Conservation (phyloP, 2,888 invertebrate genomes). For the Meandrusa payeni region DNA sequence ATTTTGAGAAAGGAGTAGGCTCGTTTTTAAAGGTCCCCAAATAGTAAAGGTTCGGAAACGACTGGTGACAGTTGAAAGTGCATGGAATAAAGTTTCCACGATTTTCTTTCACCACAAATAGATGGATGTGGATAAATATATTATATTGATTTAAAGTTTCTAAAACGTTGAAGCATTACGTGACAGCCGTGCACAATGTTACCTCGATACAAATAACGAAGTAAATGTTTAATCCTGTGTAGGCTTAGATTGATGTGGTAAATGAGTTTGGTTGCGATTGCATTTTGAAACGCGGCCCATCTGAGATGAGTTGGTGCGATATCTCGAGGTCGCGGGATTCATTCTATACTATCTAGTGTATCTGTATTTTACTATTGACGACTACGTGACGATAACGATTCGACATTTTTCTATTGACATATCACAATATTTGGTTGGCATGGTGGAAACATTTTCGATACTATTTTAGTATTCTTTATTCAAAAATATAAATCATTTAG, state of each 20-base stretch:
- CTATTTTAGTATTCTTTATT: no score
- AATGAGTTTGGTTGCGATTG: conserved; percentile 38
- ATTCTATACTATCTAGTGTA: conserved; percentile 26
- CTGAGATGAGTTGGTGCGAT: conserved; percentile 32
- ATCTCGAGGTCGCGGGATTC: conserved; percentile 34
- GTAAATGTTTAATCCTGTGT: conserved; percentile 38
- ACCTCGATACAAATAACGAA: conserved; percentile 10
- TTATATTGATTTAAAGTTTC: background rate
- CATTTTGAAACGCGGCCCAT: conserved; percentile 34
- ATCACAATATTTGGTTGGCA: no score
- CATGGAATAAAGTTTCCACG: no score
- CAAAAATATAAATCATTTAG: no score
- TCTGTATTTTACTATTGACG: background rate
- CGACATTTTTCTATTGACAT: no score
- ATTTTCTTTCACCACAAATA: no score
- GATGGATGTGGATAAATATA: no score
- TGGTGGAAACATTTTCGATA: no score
- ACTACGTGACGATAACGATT: conserved; percentile 8
- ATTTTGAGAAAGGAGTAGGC: no score
- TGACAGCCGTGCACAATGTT: conserved; percentile 3
- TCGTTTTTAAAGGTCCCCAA: no score
- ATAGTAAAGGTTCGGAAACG: no score
- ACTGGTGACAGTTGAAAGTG: no score
- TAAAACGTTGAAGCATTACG: conserved; percentile 9
- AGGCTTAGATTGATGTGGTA: conserved; percentile 41